Evolutionary conservation across 2,113 vertebrate species (phyloP).

Genomic region (Bostrychus sinensis): DNA sequence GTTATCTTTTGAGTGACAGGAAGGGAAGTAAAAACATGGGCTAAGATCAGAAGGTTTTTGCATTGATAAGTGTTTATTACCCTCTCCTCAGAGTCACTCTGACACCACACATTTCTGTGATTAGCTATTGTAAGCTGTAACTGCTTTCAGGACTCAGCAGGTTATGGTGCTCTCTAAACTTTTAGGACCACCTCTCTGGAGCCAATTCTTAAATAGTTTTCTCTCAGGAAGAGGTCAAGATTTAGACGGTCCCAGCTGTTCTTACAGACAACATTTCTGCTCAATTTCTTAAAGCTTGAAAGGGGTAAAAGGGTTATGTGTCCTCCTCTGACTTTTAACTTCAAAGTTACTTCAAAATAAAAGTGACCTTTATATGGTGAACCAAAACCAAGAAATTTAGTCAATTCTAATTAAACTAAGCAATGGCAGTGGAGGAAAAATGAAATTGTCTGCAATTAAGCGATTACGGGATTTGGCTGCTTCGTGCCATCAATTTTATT

Average conservation of each 20-base stretch:
- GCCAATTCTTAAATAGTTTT: conserved; percentile 41
- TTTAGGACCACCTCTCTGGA: conserved; percentile 67
- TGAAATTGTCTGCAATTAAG: conserved; percentile 66
- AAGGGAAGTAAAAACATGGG: conserved; percentile 41
- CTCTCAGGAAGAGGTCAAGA: conserved; percentile 44
- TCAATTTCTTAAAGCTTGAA: conserved; percentile 13
- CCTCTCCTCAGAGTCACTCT: conserved; percentile 30
- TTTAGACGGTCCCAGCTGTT: conserved; percentile 45
- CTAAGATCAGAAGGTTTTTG: conserved; percentile 38
- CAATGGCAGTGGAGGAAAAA: conserved; percentile 39
- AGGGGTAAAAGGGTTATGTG: conserved; percentile 35
- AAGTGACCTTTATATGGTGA: conserved; percentile 55
- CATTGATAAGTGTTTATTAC: conserved; percentile 70
- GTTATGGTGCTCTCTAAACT: conserved; percentile 48
- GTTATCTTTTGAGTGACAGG: conserved; percentile 9
- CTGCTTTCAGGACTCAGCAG: conserved; percentile 63
- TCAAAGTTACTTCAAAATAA: conserved; percentile 42
- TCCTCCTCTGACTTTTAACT: conserved; percentile 27
- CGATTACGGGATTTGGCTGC: conserved; percentile 59
- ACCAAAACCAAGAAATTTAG: conserved; percentile 65
- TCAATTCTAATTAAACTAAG: conserved; percentile 65
- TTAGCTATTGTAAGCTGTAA: conserved; percentile 55
- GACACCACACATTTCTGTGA: conserved; percentile 55
- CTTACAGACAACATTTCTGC: conserved; percentile 20
- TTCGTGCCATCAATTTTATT: conserved; percentile 46